These are phyloP conservation scores for Tarsius wallacei DNA, from an alignment of 2,797 vertebrate species.

Conservation along the genomic window DNA sequence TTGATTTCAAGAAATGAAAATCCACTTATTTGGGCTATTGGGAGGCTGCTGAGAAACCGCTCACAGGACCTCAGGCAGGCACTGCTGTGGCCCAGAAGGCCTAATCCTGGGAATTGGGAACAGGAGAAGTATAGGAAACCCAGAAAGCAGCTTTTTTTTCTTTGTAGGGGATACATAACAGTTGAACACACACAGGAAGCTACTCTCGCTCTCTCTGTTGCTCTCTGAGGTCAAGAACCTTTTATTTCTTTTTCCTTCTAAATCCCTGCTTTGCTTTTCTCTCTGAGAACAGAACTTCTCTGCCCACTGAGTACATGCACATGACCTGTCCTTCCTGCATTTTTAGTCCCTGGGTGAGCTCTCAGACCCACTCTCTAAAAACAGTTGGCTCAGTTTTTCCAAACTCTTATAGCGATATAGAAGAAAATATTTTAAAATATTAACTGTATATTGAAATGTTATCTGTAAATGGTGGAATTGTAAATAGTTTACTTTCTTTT, in stretches of 20 bases:
- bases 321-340: neutral
- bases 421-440: slow-evolving; percentile 27
- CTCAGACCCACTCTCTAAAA: neutral
- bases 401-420: neutral
- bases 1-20: neutral
- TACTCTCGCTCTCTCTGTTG: neutral
- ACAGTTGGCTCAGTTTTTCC: neutral
- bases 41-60: neutral
- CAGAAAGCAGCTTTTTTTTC: neutral
- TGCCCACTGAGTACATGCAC: neutral
- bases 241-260: neutral
- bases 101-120: neutral
- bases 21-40: neutral
- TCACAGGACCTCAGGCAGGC: neutral
- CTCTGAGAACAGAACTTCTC: neutral
- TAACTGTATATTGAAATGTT: neutral
- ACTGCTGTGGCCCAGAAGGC: neutral
- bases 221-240: neutral
- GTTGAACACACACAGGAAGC: neutral
- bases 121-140: neutral
- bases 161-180: neutral
- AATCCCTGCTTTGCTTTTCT: neutral
- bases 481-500: neutral
- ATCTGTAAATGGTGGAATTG: neutral
- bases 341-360: neutral